Conservation (phyloP, 2,113 vertebrate species). For the Fregata magnificens region DNA sequence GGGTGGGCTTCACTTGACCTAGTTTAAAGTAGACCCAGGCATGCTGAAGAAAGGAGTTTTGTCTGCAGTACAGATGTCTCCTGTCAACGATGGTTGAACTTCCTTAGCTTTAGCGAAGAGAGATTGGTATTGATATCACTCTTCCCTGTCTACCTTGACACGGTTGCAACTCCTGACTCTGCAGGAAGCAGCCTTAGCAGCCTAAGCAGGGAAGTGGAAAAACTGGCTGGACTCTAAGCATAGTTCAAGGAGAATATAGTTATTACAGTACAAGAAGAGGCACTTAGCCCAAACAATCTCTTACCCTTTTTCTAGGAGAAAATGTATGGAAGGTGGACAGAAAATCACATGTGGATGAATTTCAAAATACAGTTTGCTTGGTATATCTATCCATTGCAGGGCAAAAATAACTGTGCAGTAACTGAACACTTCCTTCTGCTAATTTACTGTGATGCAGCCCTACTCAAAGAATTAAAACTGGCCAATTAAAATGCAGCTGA, state of each 20-base stretch:
- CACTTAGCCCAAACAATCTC: neutral
- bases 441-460: neutral
- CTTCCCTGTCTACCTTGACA: neutral
- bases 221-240: neutral
- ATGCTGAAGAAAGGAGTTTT: conserved; percentile 17
- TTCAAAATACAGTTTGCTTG: neutral
- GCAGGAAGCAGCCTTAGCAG: neutral
- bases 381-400: neutral
- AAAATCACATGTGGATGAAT: neutral
- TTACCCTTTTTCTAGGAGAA: neutral
- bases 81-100: neutral
- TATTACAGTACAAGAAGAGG: neutral
- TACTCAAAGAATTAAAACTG: neutral
- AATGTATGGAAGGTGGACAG: neutral
- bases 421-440: neutral
- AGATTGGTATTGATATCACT: neutral
- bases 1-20: conserved; percentile 47
- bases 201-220: neutral
- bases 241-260: neutral
- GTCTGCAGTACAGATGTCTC: conserved; percentile 49
- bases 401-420: neutral
- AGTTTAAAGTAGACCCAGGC: conserved; percentile 2
- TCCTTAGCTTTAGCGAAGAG: neutral
- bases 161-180: neutral
- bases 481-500: neutral